These are phyloP conservation scores for Gallinago solitaria DNA, from an alignment of 2,797 vertebrate species.

Conservation along the genomic window DNA sequence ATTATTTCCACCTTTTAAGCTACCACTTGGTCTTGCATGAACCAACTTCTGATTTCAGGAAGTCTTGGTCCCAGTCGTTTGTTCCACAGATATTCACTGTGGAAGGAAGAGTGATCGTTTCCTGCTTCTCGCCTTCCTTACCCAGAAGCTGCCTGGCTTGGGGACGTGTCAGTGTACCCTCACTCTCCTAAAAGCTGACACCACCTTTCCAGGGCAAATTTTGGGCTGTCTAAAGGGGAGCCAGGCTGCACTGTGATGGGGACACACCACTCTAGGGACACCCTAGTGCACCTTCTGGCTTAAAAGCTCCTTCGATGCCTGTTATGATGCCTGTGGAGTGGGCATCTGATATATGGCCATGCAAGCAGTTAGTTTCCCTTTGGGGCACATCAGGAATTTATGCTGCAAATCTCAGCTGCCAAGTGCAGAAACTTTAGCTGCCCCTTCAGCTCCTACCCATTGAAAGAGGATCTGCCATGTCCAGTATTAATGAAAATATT, in stretches of 20 bases:
- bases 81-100: not conserved
- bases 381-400: not conserved
- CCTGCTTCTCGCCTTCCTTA: not conserved
- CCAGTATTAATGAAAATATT: slow-evolving; percentile 4
- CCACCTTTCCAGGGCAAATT: not conserved
- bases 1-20: not conserved
- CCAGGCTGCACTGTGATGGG: not conserved
- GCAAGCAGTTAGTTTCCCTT: not conserved
- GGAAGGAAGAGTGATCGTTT: not conserved
- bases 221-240: not conserved
- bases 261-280: not conserved
- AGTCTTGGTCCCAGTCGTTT: not conserved
- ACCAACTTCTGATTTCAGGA: not conserved
- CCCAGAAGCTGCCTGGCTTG: not conserved
- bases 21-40: not conserved
- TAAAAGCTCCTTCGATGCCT: not conserved
- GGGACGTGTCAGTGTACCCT: not conserved
- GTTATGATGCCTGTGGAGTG: not conserved
- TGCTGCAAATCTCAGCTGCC: not conserved
- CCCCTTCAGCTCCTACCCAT: not conserved
- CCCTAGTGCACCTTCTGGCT: not conserved
- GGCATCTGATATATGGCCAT: not conserved
- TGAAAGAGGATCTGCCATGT: slow-evolving; percentile 8
- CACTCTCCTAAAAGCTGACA: not conserved
- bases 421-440: not conserved